Base-by-base conservation (phyloP, 2,888 invertebrate species). In the Dasysyrphus albostriatus region DNA sequence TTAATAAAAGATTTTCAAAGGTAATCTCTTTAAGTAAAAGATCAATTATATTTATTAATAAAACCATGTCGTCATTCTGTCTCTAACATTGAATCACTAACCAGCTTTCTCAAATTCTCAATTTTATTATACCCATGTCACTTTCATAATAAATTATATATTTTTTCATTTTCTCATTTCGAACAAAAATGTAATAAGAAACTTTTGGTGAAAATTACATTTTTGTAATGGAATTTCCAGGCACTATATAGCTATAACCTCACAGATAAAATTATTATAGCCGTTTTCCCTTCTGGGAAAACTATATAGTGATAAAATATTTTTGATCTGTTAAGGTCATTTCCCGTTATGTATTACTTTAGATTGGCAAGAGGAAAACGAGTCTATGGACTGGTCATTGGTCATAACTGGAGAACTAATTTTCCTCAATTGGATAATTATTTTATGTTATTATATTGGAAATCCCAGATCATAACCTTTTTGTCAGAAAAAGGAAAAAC, bases 381-480 rank as follows among this genome's bases (percentile, higher is more conserved):
- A 24, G 24, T 24, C 2, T 24, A 24, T 24, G 3, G n/a, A n/a
- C n/a, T 32, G 32, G 32, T 32, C 32, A 3, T 32, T 32, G 32
- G 32, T 7, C 32, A 32, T 7, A 7, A 32, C 14, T 32, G n/a
- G 1, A 14, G 12, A 12, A 29, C 12, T n/a, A 14, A 54, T n/a
- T 51, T 51, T 51, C 29, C 24, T 29, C 24, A 54, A 54, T 54
- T 54, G 29, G 54, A 32, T 54, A 29, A 47, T 47, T 29, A 29
- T 54, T 54, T 8, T 54, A 29, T n/a, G 3, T 14, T 54, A 6
- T 54, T 32, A 12, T 29, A 54, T 8, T 14, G 14, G 8, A 7
- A 4, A 32, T 7, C 5, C 7, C 44, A 8, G 47, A 47, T 16
- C 6, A n/a, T 47, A 47, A 16, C 47, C 47, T 7, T 44, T 8